Evolutionary conservation across 23 tunicate genomes (phyloP).

Genomic region (Ciona savignyi): DNA sequence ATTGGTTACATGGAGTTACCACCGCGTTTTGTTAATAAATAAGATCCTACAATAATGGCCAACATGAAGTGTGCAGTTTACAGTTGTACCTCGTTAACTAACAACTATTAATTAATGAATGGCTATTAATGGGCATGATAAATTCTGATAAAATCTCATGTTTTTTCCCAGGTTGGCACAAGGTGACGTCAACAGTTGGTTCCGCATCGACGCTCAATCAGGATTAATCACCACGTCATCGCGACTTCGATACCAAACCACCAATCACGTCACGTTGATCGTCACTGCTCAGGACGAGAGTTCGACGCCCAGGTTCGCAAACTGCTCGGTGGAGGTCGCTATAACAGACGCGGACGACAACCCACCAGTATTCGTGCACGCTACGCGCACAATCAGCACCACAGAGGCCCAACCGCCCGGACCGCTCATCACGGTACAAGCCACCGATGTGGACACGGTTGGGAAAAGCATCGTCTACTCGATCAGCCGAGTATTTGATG

Average conservation of each 20-base stretch:
- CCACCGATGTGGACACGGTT: conserved; percentile 55
- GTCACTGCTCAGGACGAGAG: conserved; percentile 57
- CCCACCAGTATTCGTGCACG: conserved; percentile 38
- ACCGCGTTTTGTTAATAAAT: too few species aligned
- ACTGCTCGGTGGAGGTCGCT: conserved; percentile 13
- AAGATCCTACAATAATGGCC: too few species aligned
- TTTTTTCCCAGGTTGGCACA: conserved; percentile 33
- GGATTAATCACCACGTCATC: conserved; percentile 52
- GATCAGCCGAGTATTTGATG: too few species aligned
- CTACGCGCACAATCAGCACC: conserved; percentile 10
- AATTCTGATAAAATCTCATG: too few species aligned
- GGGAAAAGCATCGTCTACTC: conserved; percentile 15
- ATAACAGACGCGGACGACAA: conserved; percentile 75
- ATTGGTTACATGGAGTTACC: too few species aligned
- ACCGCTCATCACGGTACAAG: conserved; percentile 8
- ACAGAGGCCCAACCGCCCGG: conserved; percentile 1
- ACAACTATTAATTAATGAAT: too few species aligned
- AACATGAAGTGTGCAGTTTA: too few species aligned
- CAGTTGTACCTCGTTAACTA: too few species aligned
- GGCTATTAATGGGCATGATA: too few species aligned
- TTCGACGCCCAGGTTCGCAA: conserved; percentile 11
- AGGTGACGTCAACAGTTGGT: conserved; percentile 65
- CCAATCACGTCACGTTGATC: conserved; percentile 11
- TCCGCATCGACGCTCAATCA: conserved; percentile 25
- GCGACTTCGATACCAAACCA: conserved; percentile 17